Conservation (phyloP, 2,888 invertebrate genomes). For the Furcula furcula region DNA sequence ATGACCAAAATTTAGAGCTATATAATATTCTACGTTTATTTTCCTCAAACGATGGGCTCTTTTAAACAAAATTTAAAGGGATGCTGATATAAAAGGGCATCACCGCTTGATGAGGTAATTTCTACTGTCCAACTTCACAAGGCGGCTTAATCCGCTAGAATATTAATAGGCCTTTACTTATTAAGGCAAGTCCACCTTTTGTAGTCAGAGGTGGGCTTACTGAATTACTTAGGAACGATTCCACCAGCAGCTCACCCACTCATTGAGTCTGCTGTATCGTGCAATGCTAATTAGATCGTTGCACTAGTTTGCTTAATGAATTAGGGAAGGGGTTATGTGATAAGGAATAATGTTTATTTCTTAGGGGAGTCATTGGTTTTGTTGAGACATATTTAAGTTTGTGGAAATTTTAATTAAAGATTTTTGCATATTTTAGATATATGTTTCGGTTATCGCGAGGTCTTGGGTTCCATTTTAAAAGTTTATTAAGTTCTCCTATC, state of each 20-base stretch:
- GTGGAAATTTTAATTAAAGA: too few relatives aligned
- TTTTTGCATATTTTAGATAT: too few relatives aligned
- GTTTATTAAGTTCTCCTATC: too few relatives aligned
- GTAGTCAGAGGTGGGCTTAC: conserved; percentile 12
- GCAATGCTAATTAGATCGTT: conserved; percentile 57
- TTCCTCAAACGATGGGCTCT: too few relatives aligned
- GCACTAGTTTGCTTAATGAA: conserved; percentile 60
- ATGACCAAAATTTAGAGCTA: too few relatives aligned
- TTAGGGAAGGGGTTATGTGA: conserved; percentile 46
- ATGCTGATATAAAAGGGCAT: not conserved
- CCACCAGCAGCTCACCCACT: conserved; percentile 43
- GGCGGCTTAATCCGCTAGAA: not conserved
- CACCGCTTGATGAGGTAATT: not conserved
- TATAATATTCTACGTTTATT: too few relatives aligned
- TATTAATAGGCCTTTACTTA: conserved; percentile 9
- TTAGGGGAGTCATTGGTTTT: too few relatives aligned
- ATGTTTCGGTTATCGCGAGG: too few relatives aligned
- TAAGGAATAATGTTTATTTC: not conserved
- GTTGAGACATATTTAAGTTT: too few relatives aligned
- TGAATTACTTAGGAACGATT: conserved; percentile 24
- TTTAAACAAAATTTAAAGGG: not conserved
- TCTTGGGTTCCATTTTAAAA: too few relatives aligned
- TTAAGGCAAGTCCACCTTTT: conserved; percentile 10
- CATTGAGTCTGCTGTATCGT: conserved; percentile 43
- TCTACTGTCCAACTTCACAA: not conserved